phyloP scores from a whole-genome alignment of 2,113 vertebrate genomes.

The Hippocampus comes region DNA sequence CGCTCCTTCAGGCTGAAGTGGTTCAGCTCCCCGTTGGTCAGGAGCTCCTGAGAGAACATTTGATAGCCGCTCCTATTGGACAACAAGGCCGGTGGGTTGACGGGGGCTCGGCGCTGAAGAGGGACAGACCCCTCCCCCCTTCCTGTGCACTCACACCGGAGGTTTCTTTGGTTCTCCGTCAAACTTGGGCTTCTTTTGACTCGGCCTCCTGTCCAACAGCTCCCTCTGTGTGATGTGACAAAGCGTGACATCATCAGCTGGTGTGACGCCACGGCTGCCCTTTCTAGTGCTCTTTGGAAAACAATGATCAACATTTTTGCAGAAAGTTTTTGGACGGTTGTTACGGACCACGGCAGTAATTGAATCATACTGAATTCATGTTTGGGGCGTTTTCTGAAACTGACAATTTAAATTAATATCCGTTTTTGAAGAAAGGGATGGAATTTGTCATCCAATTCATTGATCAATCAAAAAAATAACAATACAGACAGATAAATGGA shows the following conservation, averaged over 20 bases:
- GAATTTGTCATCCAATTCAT: too few relatives aligned
- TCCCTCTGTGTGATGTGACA: constrained; percentile 63
- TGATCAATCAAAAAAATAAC: too few relatives aligned
- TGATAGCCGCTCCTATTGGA: constrained; percentile 77
- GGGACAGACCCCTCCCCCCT: neutral
- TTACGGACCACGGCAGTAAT: too few relatives aligned
- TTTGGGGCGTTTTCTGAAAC: too few relatives aligned
- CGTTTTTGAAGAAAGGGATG: too few relatives aligned
- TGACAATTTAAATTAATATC: too few relatives aligned
- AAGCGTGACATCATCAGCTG: neutral
- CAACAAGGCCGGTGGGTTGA: neutral
- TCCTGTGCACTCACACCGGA: constrained; percentile 58
- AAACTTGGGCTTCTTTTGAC: constrained; percentile 76
- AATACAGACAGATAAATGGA: too few relatives aligned
- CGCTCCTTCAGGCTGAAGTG: constrained; percentile 80
- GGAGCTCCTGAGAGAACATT: constrained; percentile 82
- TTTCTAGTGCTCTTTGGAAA: constrained; percentile 1
- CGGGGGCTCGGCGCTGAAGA: too few relatives aligned
- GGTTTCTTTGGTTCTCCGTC: constrained; percentile 80
- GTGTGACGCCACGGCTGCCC: constrained; percentile 37
- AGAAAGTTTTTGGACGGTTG: too few relatives aligned
- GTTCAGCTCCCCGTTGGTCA: constrained; percentile 78
- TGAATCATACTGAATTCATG: too few relatives aligned
- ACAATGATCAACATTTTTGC: too few relatives aligned
- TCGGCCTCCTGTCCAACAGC: constrained; percentile 69